These are phyloP conservation scores for Ophioderma brevispina DNA, from an alignment of 35 echinoderm and acorn worm genomes.

Conservation along the genomic window DNA sequence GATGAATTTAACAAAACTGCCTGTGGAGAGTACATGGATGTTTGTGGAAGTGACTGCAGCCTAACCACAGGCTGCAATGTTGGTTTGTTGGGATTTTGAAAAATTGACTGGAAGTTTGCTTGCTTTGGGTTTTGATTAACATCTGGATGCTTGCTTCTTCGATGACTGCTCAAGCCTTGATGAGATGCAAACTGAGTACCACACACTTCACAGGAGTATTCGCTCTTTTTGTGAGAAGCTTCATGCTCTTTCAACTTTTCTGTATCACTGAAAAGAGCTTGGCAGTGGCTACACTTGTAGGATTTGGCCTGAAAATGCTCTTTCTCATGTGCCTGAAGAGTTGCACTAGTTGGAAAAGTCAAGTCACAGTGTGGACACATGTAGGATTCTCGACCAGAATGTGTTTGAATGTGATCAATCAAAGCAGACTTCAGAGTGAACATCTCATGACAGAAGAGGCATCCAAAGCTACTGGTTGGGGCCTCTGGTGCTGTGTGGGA, in stretches of 20 bases:
- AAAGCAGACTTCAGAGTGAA: not conserved
- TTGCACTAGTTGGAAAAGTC: not conserved
- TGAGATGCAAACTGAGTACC: not conserved
- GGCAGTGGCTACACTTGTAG: not conserved
- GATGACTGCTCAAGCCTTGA: not conserved
- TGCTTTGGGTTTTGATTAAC: no score
- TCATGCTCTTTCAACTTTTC: not conserved
- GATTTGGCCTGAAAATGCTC: not conserved
- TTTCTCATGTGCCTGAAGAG: not conserved
- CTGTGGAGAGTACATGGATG: not conserved
- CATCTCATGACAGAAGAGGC: not conserved
- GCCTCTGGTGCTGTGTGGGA: not conserved
- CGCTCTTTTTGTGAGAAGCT: not conserved
- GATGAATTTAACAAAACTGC: not conserved
- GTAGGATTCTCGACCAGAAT: not conserved
- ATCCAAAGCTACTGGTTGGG: not conserved
- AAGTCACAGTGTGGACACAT: not conserved
- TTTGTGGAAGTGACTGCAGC: not conserved
- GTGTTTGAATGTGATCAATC: not conserved
- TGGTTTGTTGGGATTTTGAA: not conserved
- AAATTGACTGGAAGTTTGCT: not conserved
- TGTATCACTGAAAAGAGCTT: not conserved
- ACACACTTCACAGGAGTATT: not conserved
- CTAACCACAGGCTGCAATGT: not conserved
- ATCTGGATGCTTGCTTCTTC: not conserved